Evolutionary conservation across 1,140 invertebrate species (phyloP), one percentile per base, ranked within the genome.

Genomic region (Eumaeus atala): DNA sequence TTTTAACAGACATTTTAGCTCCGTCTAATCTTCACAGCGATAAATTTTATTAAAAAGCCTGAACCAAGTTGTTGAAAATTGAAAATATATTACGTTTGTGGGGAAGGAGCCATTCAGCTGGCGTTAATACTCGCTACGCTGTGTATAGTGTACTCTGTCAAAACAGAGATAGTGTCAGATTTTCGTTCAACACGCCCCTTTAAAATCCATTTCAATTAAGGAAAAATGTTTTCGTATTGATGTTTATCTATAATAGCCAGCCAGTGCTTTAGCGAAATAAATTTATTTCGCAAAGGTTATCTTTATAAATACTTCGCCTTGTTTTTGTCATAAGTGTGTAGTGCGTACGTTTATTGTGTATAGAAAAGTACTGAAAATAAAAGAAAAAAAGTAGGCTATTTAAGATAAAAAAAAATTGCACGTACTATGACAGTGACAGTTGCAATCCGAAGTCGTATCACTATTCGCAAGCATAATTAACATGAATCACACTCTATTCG

Each of bases 41-140:
- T 74, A 82, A 79, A 79, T 79, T 64, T 59, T 67, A 64, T 70
- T 76, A 72, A 74, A 77, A 67, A 65, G 69, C 68, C 66, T 62
- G 60, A 64, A 64, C 71, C 69, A 72, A 67, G 68, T 74, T 60
- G 72, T 69, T 69, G 73, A 74, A 85, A 85, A 82, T 85, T 83
- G 77, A 80, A 82, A 84, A 82, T 84, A 83, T 84, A 85, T 85
- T 77, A 76, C 71, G 64, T 69, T 64, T 70, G 67, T 59, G 69
- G 73, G 67, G 64, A 73, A 68, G 62, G 60, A 65, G 54, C 60
- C 59, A 62, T 59, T 67, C 48, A 58, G 55, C 58, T 40, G 52
- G 64, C 62, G 63, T 66, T 75, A 72, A 77, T 79, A 70, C 72
- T 65, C n/a, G n/a, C n/a, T n/a, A n/a, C n/a, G 64, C 64, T 59